Evolutionary conservation across 1,140 invertebrate genomes (phyloP).

Genomic region (Drosophila mayri): DNA sequence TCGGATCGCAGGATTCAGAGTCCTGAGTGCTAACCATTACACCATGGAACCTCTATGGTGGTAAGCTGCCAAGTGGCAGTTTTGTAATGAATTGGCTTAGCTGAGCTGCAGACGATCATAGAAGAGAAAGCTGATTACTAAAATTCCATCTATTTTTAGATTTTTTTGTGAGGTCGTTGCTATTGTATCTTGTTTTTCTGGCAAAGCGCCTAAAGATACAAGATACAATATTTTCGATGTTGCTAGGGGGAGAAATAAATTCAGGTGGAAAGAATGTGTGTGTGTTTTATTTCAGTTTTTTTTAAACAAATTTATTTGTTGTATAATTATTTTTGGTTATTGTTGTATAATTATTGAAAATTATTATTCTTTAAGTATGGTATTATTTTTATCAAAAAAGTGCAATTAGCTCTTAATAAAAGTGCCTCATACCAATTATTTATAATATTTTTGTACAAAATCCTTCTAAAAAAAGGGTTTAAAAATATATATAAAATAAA

Average conservation of each 20-base stretch:
- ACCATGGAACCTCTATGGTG: constrained; percentile 88
- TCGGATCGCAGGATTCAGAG: constrained; percentile 96
- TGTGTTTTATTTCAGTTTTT: background rate
- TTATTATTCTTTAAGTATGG: background rate
- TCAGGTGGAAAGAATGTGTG: background rate
- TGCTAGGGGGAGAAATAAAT: constrained; percentile 5
- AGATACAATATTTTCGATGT: background rate
- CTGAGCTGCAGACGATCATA: constrained; percentile 1
- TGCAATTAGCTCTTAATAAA: background rate
- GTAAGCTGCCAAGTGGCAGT: background rate
- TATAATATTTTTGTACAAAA: background rate
- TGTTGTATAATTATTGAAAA: background rate
- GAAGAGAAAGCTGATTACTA: constrained; percentile 32
- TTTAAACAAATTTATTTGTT: background rate
- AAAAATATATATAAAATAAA: too few relatives aligned
- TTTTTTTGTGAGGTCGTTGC: background rate
- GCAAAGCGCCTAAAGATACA: background rate
- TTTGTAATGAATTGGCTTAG: constrained; percentile 24
- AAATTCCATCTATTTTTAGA: constrained; percentile 29
- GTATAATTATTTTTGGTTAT: too few relatives aligned
- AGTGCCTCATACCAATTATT: background rate
- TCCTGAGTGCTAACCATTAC: constrained; percentile 96
- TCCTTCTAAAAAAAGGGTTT: background rate
- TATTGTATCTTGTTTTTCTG: constrained; percentile 7
- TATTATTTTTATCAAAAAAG: background rate